Percentiles rank a stretch among this genome's conserved stretches.
phyloP scores from a whole-genome alignment of 2,888 invertebrate genomes.

The Drosophila crucigera region DNA sequence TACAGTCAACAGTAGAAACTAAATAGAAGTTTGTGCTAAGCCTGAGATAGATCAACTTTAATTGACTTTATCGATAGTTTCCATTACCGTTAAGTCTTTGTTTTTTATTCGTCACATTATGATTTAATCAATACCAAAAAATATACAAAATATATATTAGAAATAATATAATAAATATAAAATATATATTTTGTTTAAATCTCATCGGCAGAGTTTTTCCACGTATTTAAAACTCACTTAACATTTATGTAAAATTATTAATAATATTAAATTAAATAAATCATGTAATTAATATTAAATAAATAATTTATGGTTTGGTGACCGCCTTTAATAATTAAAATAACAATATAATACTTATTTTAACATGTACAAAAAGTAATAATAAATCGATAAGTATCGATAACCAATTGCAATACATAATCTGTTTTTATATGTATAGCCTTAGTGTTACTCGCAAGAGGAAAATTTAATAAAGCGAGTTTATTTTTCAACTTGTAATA shows the following conservation, averaged over 20 bases:
- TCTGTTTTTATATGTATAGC: neutral
- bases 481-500: neutral
- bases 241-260: neutral
- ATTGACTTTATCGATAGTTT: neutral
- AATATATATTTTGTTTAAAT: neutral
- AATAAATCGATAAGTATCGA: neutral
- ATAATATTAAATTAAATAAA: neutral
- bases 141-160: neutral
- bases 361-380: neutral
- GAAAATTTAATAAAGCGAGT: neutral
- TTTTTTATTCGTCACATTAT: neutral
- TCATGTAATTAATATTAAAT: neutral
- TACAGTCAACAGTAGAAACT: neutral
- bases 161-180: neutral
- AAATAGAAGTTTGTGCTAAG: neutral
- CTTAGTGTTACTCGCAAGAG: neutral
- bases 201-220: neutral
- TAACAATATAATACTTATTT: neutral
- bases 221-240: too few relatives aligned
- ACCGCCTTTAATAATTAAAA: rapidly evolving
- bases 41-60: neutral
- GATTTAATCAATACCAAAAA: neutral
- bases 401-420: neutral
- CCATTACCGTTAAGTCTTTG: neutral
- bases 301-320: neutral